These are phyloP conservation scores for Cottoperca gobio DNA, from an alignment of 2,797 vertebrate genomes.

Conservation along the genomic window DNA sequence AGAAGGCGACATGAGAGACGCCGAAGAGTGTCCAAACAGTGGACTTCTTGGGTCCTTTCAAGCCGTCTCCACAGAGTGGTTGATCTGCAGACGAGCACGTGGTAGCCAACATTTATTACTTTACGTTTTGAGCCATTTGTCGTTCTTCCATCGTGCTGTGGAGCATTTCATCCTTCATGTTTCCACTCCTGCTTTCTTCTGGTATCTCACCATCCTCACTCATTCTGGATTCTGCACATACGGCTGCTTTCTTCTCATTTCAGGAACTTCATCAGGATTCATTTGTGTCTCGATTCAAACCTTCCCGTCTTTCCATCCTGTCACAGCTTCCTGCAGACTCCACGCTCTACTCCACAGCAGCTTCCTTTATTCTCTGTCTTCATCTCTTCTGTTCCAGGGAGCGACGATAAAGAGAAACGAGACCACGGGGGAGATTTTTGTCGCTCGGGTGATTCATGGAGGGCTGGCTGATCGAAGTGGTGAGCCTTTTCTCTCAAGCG, in stretches of 20 bases:
- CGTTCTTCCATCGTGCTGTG: background rate
- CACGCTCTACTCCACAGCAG: background rate
- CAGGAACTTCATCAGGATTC: background rate
- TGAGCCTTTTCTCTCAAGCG: slow-evolving; percentile 65
- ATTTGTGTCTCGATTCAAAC: background rate
- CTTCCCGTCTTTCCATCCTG: background rate
- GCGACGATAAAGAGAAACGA: slow-evolving; percentile 97
- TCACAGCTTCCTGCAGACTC: background rate
- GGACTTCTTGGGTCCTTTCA: slow-evolving; percentile 30
- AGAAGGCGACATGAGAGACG: slow-evolving; percentile 47
- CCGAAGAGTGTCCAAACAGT: background rate
- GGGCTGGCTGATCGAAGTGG: slow-evolving; percentile 96
- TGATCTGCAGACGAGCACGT: slow-evolving; percentile 26
- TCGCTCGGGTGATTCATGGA: slow-evolving; percentile 95
- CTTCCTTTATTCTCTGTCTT: background rate
- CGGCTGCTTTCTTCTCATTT: background rate
- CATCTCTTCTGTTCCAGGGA: slow-evolving; percentile 83
- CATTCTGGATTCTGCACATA: too few species aligned
- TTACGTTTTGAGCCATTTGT: background rate
- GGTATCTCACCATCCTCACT: too few species aligned
- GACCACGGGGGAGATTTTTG: slow-evolving; percentile 92
- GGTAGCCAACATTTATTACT: slow-evolving; percentile 41
- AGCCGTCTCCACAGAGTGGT: slow-evolving; percentile 6
- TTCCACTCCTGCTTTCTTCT: background rate
- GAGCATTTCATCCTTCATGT: slow-evolving; percentile 9